phyloP scores from a whole-genome alignment of 2,113 vertebrate species.

The Mesocricetus auratus region DNA sequence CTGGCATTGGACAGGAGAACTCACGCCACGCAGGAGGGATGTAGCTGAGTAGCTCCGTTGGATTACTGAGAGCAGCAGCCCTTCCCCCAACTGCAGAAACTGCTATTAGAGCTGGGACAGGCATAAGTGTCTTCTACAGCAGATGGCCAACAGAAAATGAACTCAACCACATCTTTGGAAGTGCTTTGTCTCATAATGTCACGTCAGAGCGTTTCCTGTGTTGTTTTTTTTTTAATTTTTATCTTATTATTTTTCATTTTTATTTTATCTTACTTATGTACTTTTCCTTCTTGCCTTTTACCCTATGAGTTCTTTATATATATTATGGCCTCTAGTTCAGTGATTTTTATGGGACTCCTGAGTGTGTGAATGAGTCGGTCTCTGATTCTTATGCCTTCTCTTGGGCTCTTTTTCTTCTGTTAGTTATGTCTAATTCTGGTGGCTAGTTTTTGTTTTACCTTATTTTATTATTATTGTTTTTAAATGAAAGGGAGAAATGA shows the following conservation, averaged over 20 bases:
- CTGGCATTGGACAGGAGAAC: neutral
- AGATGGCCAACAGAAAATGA: neutral
- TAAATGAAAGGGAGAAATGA: neutral
- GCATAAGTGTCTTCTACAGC: no score
- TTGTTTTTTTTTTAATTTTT: neutral
- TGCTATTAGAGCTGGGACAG: no score
- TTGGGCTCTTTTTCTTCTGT: neutral
- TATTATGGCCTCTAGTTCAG: neutral
- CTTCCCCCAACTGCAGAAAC: neutral
- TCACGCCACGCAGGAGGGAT: neutral
- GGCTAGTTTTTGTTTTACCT: neutral
- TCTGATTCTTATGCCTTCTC: neutral
- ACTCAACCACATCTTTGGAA: neutral
- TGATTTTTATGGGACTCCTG: neutral
- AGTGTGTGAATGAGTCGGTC: neutral
- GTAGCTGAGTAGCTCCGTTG: neutral
- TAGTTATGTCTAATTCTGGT: neutral
- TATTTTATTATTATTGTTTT: neutral
- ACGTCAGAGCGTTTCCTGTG: neutral
- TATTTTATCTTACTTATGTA: neutral
- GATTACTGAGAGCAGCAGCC: neutral
- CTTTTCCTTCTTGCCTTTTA: neutral
- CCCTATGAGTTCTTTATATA: neutral
- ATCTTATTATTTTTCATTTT: neutral
- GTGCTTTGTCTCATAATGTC: neutral